Base-by-base conservation (phyloP, 2,113 vertebrate genomes). In the Scomber japonicus region DNA sequence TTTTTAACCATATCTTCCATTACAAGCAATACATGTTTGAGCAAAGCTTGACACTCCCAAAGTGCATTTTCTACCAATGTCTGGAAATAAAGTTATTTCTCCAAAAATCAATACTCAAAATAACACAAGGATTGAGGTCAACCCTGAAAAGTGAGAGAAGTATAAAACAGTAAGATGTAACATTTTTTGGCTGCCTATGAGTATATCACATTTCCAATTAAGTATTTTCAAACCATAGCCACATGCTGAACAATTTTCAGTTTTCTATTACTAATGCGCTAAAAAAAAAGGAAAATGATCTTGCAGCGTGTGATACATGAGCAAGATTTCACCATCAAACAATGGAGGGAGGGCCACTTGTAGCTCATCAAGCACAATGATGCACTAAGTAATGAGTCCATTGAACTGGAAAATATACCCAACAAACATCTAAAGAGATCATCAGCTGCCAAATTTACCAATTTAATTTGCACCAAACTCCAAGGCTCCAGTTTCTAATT, bases 391-490 rank as follows among this genome's bases (percentile, higher is more conserved):
- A 84, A 86, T 84, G 69, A 85, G 76, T 67, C 14, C 40, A 75
- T 51, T 75, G 72, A 75, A 81, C 56, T 57, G 48, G 64, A 80
- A 74, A 88, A 88, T 81, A 78, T 24, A 78, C 65, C 77, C 63
- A 49, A 77, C 57, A 75, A 78, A 83, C 56, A 74, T 84, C 78
- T 40, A 45, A 79, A 79, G 68, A 84, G 78, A 87, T 63, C 61
- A 51, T 73, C 44, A 40, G 61, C 54, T 80, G 74, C 75, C 56
- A 88, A 84, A 89, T 73, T 51, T 57, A 70, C 70, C 75, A 49
- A 80, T 86, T 89, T 81, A 85, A 81, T 85, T 87, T 85, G 66
- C 68, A 50, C 70, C 21, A 5, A 83, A 80, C 82, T 79, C 57
- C 81, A 30, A 76, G 76, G 80, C 79, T 75, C 81, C 54, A 0